Base-by-base conservation (phyloP, 53 echinoderm and acorn worm genomes). In the Hippasteria phrygiana region DNA sequence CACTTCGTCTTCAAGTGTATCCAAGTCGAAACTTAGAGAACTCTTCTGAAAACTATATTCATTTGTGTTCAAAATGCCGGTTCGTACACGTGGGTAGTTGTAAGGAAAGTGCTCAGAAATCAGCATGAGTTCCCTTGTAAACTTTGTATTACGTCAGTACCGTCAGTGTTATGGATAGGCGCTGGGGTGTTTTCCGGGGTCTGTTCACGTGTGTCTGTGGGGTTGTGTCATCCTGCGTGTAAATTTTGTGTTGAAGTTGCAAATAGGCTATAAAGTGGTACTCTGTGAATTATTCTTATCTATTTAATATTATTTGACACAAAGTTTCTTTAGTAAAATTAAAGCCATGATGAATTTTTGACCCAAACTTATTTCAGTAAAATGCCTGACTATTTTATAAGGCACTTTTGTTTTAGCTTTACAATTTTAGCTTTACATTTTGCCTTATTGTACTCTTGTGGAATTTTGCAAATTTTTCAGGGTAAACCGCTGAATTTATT, bases 121-220 rank as follows among this genome's bases (percentile, higher is more conserved):
- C 70, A 51, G 85, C 53, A 51, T 71, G 85, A 85, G 85, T 85
- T 85, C 70, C 69, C 47, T n/a, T 33, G 66, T 84, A 70, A 85
- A 85, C 85, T 85, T 85, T 51, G 85, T 69, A 34, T 85, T 85
- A 85, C 85, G 85, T 85, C 85, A 85, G 85, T 85, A 40, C 26
- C 4, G 62, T 34, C 43, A 54, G 36, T 31, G 62, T 40, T 17
- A 26, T 40, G 50, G 70, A 43, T 37, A 34, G 38, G 85, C 64
- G 33, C 51, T 48, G 85, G 85, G 85, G 85, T 85, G 85, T 66
- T 85, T 69, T 71, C 71, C 36, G 26, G 85, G 85, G 85, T 85
- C 32, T 85, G 85, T 85, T 10, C 34, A 27, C 17, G 70, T 33
- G 46, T 83, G 85, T 85, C 37, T 67, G 18, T 34, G 46, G 34